A percentile compares a stretch with the other conserved stretches of the same genome.
phyloP scores from a whole-genome alignment of 2,888 invertebrate genomes.

The Neoscelio sp. region DNA sequence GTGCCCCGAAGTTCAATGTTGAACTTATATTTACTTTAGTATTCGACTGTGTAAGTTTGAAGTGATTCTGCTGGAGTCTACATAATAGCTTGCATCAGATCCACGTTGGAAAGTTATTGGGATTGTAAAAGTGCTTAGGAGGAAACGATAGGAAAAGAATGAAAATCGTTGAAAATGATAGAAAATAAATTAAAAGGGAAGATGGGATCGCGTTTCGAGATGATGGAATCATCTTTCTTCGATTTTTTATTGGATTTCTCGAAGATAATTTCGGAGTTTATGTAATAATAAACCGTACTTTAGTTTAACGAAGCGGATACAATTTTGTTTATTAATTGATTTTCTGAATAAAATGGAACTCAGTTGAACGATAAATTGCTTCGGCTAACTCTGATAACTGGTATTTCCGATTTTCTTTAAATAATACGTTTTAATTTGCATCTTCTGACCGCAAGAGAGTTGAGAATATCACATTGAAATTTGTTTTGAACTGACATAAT shows the following conservation, averaged over 20 bases:
- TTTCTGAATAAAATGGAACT: no score
- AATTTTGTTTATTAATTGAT: no score
- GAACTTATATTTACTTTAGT: constrained; percentile 57
- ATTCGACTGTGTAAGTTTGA: constrained; percentile 52
- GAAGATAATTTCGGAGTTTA: no score
- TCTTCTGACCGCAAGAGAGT: constrained; percentile 3
- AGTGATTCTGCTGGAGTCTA: constrained; percentile 52
- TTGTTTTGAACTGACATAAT: constrained; percentile 47
- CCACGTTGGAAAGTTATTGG: constrained; percentile 48
- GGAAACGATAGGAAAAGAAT: constrained; percentile 43
- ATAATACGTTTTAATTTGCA: constrained; percentile 7
- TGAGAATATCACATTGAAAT: constrained; percentile 39
- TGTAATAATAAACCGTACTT: no score
- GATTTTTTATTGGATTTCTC: constrained; percentile 5
- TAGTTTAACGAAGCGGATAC: no score
- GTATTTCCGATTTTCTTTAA: no score
- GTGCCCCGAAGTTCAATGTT: constrained; percentile 44
- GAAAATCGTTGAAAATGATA: constrained; percentile 38
- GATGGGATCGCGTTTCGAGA: constrained; percentile 4
- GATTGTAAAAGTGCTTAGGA: constrained; percentile 53
- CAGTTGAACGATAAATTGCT: no score
- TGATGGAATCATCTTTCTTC: constrained; percentile 8
- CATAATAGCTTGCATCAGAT: constrained; percentile 52
- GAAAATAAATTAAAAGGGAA: constrained; percentile 38
- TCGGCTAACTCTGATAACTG: no score